Evolutionary conservation across 2,113 vertebrate genomes (phyloP).

Genomic region (Catharus minimus): DNA sequence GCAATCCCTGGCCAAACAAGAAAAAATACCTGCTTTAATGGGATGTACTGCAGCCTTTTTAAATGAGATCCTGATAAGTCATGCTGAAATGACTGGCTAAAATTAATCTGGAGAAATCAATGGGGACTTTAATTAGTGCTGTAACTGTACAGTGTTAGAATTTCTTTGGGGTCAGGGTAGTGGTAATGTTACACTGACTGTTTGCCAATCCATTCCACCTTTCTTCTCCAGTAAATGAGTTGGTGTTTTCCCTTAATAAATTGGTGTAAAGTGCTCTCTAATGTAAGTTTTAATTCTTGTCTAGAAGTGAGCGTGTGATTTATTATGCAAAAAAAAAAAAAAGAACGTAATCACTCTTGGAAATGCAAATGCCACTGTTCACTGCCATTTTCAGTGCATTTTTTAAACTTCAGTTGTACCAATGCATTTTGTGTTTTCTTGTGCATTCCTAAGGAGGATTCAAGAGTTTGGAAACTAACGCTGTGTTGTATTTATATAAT

Average conservation of each 20-base stretch:
- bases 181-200: slow-evolving; percentile 49
- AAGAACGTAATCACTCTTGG: slow-evolving; percentile 9
- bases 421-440: background rate
- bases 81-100: slow-evolving; percentile 56
- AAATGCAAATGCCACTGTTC: background rate
- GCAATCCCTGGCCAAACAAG: background rate
- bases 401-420: background rate
- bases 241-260: slow-evolving; percentile 64
- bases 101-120: slow-evolving; percentile 78
- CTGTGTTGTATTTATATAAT: background rate
- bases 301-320: background rate
- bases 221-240: slow-evolving; percentile 61
- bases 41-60: slow-evolving; percentile 35
- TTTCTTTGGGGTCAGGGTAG: slow-evolving; percentile 59
- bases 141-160: slow-evolving; percentile 48
- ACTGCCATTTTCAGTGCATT: background rate
- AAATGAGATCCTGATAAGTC: slow-evolving; percentile 67
- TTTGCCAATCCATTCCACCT: slow-evolving; percentile 61
- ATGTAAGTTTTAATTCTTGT: slow-evolving; percentile 67
- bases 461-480: background rate
- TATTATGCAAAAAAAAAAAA: slow-evolving; percentile 43
- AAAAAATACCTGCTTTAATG: background rate
- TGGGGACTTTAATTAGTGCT: slow-evolving; percentile 74
- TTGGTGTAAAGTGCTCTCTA: slow-evolving; percentile 58
- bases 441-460: background rate